Percentiles rank a stretch among this genome's conserved stretches.
phyloP scores from a whole-genome alignment of 2,113 vertebrate species.

The Macroglossus sobrinus region DNA sequence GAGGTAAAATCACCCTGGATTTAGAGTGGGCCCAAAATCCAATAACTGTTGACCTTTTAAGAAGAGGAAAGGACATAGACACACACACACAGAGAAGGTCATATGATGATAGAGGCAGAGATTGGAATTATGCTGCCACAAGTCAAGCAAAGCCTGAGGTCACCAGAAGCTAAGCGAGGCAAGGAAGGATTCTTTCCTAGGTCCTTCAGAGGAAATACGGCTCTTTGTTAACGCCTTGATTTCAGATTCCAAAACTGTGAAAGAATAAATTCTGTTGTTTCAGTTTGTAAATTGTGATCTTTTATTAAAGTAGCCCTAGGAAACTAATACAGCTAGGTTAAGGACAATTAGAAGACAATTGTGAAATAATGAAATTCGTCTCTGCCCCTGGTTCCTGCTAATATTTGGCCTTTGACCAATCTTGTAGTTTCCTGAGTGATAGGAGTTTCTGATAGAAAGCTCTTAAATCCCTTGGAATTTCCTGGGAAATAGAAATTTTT shows the following conservation, averaged over 20 bases:
- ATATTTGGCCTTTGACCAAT: background rate
- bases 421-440: background rate
- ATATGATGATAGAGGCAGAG: background rate
- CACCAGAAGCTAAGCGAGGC: background rate
- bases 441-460: background rate
- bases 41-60: background rate
- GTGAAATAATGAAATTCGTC: background rate
- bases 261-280: background rate
- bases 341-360: background rate
- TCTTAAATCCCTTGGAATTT: background rate
- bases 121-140: background rate
- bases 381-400: background rate
- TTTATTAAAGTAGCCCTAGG: background rate
- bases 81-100: background rate
- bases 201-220: background rate
- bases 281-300: background rate
- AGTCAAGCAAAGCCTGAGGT: background rate
- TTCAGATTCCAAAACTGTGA: background rate
- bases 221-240: background rate
- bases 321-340: conserved; percentile 9
- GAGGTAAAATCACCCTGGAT: background rate
- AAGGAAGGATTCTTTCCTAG: background rate
- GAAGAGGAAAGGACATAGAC: background rate
- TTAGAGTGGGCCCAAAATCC: background rate
- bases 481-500: background rate